Percentiles rank a stretch among this genome's conserved stretches.
Evolutionary conservation across 2,797 vertebrate genomes (phyloP).

Genomic region (Melanotaenia pygmaea): DNA sequence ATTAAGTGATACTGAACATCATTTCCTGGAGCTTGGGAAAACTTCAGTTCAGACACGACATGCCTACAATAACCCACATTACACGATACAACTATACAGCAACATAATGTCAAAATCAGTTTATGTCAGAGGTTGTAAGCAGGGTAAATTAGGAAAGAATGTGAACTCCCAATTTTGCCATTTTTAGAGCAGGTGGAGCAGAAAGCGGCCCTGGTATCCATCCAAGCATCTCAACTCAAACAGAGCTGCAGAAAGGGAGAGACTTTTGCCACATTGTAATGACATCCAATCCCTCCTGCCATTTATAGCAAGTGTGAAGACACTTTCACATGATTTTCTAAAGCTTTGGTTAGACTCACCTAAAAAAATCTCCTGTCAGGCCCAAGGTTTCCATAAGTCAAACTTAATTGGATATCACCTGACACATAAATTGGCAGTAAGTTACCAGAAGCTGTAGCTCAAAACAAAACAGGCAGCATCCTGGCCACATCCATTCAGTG

Average conservation of each 20-base stretch:
- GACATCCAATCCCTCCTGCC: constrained; percentile 15
- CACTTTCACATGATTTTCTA: constrained; percentile 38
- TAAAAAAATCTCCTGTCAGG: constrained; percentile 23
- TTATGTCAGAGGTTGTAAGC: constrained; percentile 28
- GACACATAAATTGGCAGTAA: constrained; percentile 71
- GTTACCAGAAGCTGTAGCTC: constrained; percentile 45
- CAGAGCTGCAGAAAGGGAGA: constrained; percentile 12
- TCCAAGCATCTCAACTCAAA: constrained; percentile 40
- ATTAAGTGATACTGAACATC: constrained; percentile 52
- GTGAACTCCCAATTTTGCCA: not conserved
- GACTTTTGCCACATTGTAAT: constrained; percentile 21
- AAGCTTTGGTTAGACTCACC: constrained; percentile 48
- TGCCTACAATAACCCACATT: constrained; percentile 48
- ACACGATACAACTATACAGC: constrained; percentile 32
- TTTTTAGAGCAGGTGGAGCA: constrained; percentile 20
- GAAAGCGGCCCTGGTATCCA: constrained; percentile 41
- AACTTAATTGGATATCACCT: constrained; percentile 69
- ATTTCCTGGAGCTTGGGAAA: constrained; percentile 50
- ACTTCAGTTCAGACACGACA: constrained; percentile 40
- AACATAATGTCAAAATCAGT: constrained; percentile 44
- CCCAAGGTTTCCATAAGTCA: constrained; percentile 59
- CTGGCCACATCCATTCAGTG: constrained; percentile 51
- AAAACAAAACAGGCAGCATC: constrained; percentile 59
- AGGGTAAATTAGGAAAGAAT: constrained; percentile 22
- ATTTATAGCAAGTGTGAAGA: constrained; percentile 16